phyloP scores from a whole-genome alignment of 2,797 vertebrate species.

The Cynopterus sphinx region DNA sequence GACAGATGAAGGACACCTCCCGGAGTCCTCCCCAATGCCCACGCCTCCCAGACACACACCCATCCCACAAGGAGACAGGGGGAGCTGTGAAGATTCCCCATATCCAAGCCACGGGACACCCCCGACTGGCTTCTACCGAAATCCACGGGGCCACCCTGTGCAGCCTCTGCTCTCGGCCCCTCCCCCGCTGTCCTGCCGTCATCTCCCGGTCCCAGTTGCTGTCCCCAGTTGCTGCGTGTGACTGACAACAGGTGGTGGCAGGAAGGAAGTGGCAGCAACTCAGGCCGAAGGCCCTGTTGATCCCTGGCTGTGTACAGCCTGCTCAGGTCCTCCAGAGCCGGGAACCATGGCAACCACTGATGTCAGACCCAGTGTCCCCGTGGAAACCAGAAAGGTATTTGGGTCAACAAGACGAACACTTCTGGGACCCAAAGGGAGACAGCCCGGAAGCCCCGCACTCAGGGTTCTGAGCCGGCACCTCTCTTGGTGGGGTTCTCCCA shows the following conservation, averaged over 20 bases:
- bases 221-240: slow-evolving; percentile 47
- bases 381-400: slow-evolving; percentile 73
- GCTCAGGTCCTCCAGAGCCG: slow-evolving; percentile 69
- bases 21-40: not conserved
- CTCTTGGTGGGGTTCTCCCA: not conserved
- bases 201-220: not conserved
- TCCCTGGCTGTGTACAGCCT: slow-evolving; percentile 63
- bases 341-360: slow-evolving; percentile 74
- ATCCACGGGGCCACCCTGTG: not conserved
- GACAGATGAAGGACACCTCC: not conserved
- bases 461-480: not conserved
- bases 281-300: slow-evolving; percentile 71
- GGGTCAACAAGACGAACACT: slow-evolving; percentile 71
- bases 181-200: not conserved
- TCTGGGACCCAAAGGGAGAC: slow-evolving; percentile 25
- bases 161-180: not conserved
- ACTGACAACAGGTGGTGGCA: slow-evolving; percentile 75
- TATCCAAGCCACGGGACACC: not conserved
- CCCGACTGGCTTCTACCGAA: not conserved
- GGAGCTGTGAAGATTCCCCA: not conserved
- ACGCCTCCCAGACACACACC: not conserved
- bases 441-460: not conserved
- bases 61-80: not conserved
- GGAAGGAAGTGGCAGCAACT: slow-evolving; percentile 74
- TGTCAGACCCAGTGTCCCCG: slow-evolving; percentile 72